Percentiles rank a stretch among this genome's conserved stretches.
Evolutionary conservation across 2,113 vertebrate species (phyloP).

Genomic region (Agapornis roseicollis): DNA sequence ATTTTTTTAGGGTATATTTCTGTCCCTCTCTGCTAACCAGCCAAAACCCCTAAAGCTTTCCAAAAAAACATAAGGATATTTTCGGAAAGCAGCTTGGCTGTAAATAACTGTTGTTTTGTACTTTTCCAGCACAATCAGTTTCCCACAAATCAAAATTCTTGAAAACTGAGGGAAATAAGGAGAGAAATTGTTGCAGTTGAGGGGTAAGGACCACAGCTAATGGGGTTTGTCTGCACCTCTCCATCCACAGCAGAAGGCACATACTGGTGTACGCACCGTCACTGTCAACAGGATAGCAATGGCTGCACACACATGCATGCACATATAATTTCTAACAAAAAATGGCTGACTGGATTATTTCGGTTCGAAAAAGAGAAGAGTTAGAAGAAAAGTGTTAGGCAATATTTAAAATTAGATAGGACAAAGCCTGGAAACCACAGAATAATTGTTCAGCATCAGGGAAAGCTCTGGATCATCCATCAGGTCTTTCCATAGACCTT

Average conservation of each 20-base stretch:
- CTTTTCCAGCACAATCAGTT: neutral
- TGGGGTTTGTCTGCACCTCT: neutral
- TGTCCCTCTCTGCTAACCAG: neutral
- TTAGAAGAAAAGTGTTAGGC: neutral
- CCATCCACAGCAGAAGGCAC: neutral
- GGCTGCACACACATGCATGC: neutral
- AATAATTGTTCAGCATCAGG: neutral
- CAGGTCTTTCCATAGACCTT: neutral
- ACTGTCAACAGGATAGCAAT: neutral
- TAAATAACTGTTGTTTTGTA: neutral
- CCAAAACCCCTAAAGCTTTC: too few relatives aligned
- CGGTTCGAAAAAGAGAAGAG: neutral
- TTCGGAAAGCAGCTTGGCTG: neutral
- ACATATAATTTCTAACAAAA: neutral
- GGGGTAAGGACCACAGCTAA: neutral
- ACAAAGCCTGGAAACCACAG: neutral
- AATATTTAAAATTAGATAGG: neutral
- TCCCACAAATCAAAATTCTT: neutral
- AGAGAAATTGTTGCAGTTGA: neutral
- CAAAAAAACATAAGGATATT: neutral
- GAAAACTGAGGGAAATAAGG: neutral
- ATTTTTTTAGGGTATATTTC: neutral
- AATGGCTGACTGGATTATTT: neutral
- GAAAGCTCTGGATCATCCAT: neutral
- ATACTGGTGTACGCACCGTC: neutral